phyloP scores from a whole-genome alignment of 2,888 invertebrate genomes.

The Periphyllus acericola region DNA sequence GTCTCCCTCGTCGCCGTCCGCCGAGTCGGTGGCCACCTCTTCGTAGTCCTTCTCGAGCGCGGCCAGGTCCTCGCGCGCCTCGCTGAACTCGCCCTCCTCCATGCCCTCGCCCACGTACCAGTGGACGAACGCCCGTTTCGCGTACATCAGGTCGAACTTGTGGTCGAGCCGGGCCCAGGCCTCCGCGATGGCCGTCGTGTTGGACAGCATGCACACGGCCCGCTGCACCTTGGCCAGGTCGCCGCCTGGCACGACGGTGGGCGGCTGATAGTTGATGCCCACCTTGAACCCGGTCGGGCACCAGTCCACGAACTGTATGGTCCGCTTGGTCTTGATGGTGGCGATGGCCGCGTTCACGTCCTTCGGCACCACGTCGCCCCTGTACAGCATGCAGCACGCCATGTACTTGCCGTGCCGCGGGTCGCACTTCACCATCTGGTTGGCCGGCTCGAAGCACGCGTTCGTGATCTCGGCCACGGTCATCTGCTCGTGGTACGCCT shows the following conservation, averaged over 20 bases:
- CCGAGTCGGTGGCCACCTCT: slow-evolving; percentile 88
- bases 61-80: slow-evolving; percentile 71
- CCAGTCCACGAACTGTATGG: slow-evolving; percentile 71
- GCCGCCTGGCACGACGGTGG: slow-evolving; percentile 92
- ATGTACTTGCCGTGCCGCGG: slow-evolving; percentile 69
- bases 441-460: slow-evolving; percentile 73
- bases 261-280: slow-evolving; percentile 69
- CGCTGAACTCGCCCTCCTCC: slow-evolving; percentile 79
- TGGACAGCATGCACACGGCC: slow-evolving; percentile 97
- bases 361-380: slow-evolving; percentile 76
- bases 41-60: slow-evolving; percentile 88
- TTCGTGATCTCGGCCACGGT: slow-evolving; percentile 73
- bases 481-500: slow-evolving; percentile 71
- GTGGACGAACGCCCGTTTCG: slow-evolving; percentile 77
- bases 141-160: slow-evolving; percentile 78
- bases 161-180: slow-evolving; percentile 78
- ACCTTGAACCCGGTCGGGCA: slow-evolving; percentile 68
- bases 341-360: slow-evolving; percentile 73
- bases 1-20: slow-evolving; percentile 83
- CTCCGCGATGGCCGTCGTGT: slow-evolving; percentile 87
- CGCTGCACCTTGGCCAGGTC: slow-evolving; percentile 94
- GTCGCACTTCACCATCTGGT: slow-evolving; percentile 71
- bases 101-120: slow-evolving; percentile 74
- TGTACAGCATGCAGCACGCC: slow-evolving; percentile 71
- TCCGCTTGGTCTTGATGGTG: slow-evolving; percentile 73